Evolutionary conservation across 1,140 invertebrate species (phyloP), one percentile per base, ranked within the genome.

Genomic region (Neodiprion pinetum): DNA sequence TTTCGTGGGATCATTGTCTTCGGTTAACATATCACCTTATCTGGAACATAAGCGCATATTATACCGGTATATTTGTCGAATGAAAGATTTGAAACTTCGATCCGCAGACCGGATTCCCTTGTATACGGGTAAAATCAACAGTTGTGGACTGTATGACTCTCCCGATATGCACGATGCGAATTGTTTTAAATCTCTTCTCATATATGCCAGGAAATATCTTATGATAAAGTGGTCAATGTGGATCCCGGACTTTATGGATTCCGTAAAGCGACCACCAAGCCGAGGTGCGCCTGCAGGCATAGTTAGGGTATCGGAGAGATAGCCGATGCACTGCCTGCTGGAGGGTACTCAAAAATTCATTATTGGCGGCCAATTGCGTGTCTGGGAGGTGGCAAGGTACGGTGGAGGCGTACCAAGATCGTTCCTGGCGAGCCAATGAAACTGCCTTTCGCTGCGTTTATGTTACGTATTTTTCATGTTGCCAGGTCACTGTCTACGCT

Each of bases 1-100:
- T 85, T 88, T 88, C 17, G 86, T 88, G 77, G 84, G 87, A 77
- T 87, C 86, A 88, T 88, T 88, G 81, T 88, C 86, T 84, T 88
- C 87, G 86, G 87, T 88, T 88, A 88, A 88, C 87, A 88, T 88
- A 88, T 88, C 87, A 88, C 85, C 82, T 78, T 77, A 79, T 71
- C 84, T 87, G 73, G 68, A 84, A 82, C n/a, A 9, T 9, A 61
- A 61, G 53, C 11, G 11, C 53, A 61, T 61, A 17, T 61, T 61
- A 12, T 61, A 14, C 53, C 53, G 9, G 11, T 17, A 61, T 61
- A 61, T 5, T 12, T 61, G n/a, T 61, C 9, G 53, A 61, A 14
- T 61, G 9, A 14, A 61, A 61, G 1, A 61, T 61, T 61, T 61
- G 3, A 61, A 17, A 61, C 53, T 61, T 17, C 28, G 2, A 21